Conservation (phyloP, 23 tunicate genomes). For the Ascidia mentula region DNA sequence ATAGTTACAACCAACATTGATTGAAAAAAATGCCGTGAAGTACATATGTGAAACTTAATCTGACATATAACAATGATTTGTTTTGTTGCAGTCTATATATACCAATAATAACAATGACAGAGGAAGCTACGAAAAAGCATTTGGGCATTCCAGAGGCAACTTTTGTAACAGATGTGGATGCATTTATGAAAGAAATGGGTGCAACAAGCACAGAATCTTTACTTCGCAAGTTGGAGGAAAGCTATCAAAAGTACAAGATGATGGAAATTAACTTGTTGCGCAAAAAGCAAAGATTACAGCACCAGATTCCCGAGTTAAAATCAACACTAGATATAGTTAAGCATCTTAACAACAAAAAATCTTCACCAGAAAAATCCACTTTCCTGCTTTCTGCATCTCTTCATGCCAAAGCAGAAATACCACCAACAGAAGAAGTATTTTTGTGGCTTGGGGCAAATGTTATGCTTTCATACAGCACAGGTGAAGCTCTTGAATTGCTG, state of each 20-base stretch:
- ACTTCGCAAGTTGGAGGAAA: slow-evolving; percentile 71
- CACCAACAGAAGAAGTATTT: slow-evolving; percentile 80
- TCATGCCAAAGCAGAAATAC: slow-evolving; percentile 90
- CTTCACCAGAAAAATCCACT: slow-evolving; percentile 58
- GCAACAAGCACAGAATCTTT: slow-evolving; percentile 44
- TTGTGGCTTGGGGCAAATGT: slow-evolving; percentile 99
- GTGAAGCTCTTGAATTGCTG: slow-evolving; percentile 73
- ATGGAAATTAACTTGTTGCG: slow-evolving; percentile 62
- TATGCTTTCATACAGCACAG: slow-evolving; percentile 73
- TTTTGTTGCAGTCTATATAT: no score
- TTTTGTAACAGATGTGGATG: slow-evolving; percentile 85
- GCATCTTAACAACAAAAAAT: slow-evolving; percentile 60
- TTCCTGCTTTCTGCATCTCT: slow-evolving; percentile 83
- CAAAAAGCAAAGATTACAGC: slow-evolving; percentile 69
- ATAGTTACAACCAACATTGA: no score
- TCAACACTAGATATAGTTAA: slow-evolving; percentile 82
- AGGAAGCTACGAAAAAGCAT: slow-evolving; percentile 28
- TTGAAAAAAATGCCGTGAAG: no score
- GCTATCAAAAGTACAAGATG: slow-evolving; percentile 87
- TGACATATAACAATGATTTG: no score
- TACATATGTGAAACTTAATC: no score
- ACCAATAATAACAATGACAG: background rate
- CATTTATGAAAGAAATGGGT: slow-evolving; percentile 58
- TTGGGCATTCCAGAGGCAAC: slow-evolving; percentile 88
- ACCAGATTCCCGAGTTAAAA: slow-evolving; percentile 90